These are phyloP conservation scores for Lasius platythorax DNA, from an alignment of 2,888 invertebrate genomes.

Conservation along the genomic window DNA sequence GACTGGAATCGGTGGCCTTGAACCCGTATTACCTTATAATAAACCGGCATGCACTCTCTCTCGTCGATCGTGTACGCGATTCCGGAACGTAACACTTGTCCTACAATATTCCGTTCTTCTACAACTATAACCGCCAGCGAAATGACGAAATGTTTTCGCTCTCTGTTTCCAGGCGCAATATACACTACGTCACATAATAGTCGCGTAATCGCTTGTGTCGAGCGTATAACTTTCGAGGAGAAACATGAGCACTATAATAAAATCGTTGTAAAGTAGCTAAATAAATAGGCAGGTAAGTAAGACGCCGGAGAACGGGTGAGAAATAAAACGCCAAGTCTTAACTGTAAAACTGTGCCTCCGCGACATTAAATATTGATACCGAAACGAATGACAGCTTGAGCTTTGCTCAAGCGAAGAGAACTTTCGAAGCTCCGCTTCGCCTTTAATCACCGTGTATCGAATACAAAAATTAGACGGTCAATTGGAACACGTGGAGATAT, in stretches of 20 bases:
- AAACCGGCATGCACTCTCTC: conserved; percentile 23
- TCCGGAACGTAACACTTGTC: conserved; percentile 25
- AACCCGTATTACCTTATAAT: conserved; percentile 47
- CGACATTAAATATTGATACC: conserved; percentile 20
- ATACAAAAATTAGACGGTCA: not conserved
- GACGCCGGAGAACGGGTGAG: not conserved
- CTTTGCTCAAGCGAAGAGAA: not conserved
- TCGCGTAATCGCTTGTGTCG: conserved; percentile 15
- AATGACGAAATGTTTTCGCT: conserved; percentile 4
- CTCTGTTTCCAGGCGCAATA: conserved; percentile 2
- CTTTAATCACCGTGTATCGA: conserved; percentile 6
- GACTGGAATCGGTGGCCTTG: conserved; percentile 41
- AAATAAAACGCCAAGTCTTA: not conserved
- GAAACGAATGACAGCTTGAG: not conserved
- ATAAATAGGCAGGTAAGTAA: not conserved
- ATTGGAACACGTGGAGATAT: not conserved
- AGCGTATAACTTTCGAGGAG: not conserved
- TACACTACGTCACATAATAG: not conserved
- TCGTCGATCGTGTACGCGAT: not conserved
- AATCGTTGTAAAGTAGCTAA: not conserved
- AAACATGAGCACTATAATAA: not conserved
- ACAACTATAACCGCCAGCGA: not conserved
- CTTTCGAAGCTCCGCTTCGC: not conserved
- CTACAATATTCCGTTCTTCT: conserved; percentile 10
- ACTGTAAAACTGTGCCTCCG: not conserved